Base-by-base conservation (phyloP, 2,113 vertebrate genomes). In the Cyanoderma ruficeps region DNA sequence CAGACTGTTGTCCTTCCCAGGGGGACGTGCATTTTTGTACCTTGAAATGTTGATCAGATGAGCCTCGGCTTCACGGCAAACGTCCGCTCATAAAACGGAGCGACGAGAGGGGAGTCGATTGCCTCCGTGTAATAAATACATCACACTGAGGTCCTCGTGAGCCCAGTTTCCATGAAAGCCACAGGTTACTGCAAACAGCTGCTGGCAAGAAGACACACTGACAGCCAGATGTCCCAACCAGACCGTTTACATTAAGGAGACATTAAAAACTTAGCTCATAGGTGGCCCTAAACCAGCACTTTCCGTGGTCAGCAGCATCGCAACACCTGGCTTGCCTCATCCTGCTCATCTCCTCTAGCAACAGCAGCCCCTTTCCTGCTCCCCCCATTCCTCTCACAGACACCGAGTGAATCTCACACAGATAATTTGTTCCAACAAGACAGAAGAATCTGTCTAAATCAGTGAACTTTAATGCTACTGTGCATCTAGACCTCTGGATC, bases 151-250 rank as follows among this genome's bases (percentile, higher is more conserved):
- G 84, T 90, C 95, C 97, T 96, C 94, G 19, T 96, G 97, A 96
- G 94, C 93, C 96, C 94, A 87, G 87, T 97, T 97, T 95, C 96
- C 80, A 67, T 97, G 97, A 94, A 95, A 97, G 92, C 96, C 90
- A 93, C 97, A 97, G 97, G 94, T 97, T 97, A 96, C 96, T 93
- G 90, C 95, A 96, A 95, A 98, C 97, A 98, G 96, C 97, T 97
- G 97, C 94, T 97, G 60, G 81, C 44, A 15, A 96, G 96, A 95
- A 97, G 97, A 94, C 97, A 74, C 23, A 39, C 96, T 98, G 97
- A 96, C 91, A 97, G 91, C 96, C 98, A 97, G 97, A 97, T 97
- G 97, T 96, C 96, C 94, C 91, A 94, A 57, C 65, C 97, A 98
- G 96, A 96, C 57, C 87, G 94, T 97, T 98, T 95, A 95, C 94